phyloP scores from a whole-genome alignment of 2,888 invertebrate species.

The Hoplodrina blanda region DNA sequence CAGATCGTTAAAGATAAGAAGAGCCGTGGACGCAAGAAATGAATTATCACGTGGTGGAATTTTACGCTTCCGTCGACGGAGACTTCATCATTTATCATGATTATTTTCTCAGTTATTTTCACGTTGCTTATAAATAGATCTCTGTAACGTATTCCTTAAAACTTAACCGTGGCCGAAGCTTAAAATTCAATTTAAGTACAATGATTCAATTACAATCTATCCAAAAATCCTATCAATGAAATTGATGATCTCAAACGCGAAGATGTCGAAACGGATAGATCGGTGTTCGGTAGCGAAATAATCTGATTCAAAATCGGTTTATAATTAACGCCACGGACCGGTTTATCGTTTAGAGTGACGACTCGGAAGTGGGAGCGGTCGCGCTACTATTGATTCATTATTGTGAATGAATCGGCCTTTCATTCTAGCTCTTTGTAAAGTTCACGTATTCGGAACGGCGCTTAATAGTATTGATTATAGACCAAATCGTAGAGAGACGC shows the following conservation, averaged over 20 bases:
- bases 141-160: slow-evolving; percentile 37
- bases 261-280: slow-evolving; percentile 82
- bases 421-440: slow-evolving; percentile 76
- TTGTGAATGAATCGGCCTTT: slow-evolving; percentile 88
- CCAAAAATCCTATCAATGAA: slow-evolving; percentile 81
- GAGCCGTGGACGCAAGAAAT: slow-evolving; percentile 71
- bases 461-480: slow-evolving; percentile 80
- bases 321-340: slow-evolving; percentile 87
- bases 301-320: slow-evolving; percentile 86
- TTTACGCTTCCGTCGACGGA: slow-evolving; percentile 72
- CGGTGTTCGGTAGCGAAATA: slow-evolving; percentile 84
- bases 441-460: slow-evolving; percentile 74
- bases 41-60: slow-evolving; percentile 75
- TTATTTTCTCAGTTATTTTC: slow-evolving; percentile 56
- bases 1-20: slow-evolving; percentile 74
- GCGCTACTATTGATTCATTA: slow-evolving; percentile 83
- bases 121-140: slow-evolving; percentile 50
- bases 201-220: slow-evolving; percentile 80
- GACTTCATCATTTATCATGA: slow-evolving; percentile 65
- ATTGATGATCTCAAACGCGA: slow-evolving; percentile 78
- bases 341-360: slow-evolving; percentile 77
- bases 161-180: slow-evolving; percentile 64
- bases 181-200: slow-evolving; percentile 74
- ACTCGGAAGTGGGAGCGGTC: slow-evolving; percentile 81
- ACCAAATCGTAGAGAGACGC: slow-evolving; percentile 78